A percentile compares a stretch with the other conserved stretches of the same genome.
These are phyloP conservation scores for Eledona agricola DNA, from an alignment of 2,888 invertebrate species.

Conservation along the genomic window DNA sequence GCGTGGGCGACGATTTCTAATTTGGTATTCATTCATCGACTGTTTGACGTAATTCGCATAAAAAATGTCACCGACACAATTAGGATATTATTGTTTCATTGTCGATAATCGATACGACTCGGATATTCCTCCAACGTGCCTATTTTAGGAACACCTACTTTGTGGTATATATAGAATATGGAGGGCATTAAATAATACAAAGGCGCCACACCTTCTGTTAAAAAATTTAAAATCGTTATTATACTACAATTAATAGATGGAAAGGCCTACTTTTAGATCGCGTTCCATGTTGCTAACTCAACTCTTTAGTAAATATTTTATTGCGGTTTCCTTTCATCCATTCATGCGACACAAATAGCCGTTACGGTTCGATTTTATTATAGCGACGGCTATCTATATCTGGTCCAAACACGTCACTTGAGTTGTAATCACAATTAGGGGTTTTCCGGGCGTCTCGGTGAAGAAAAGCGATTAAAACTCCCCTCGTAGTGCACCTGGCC, in stretches of 20 bases:
- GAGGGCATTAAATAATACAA: constrained; percentile 5
- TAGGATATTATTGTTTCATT: constrained; percentile 8
- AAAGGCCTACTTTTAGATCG: constrained; percentile 12
- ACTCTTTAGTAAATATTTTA: constrained; percentile 25
- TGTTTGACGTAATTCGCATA: constrained; percentile 1
- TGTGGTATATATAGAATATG: constrained; percentile 5
- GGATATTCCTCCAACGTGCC: background rate
- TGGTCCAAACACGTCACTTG: constrained; percentile 18
- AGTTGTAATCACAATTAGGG: no score
- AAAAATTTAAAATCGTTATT: constrained; percentile 15
- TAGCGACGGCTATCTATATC: constrained; percentile 10
- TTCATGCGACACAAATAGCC: constrained; percentile 18
- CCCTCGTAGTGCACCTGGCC: no score
- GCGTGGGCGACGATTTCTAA: no score
- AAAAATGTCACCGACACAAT: constrained; percentile 9
- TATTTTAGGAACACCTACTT: constrained; percentile 9
- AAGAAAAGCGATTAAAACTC: no score
- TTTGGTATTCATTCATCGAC: constrained; percentile 3
- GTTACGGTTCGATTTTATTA: constrained; percentile 10
- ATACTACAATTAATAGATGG: constrained; percentile 3
- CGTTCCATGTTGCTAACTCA: constrained; percentile 7
- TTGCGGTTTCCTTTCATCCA: constrained; percentile 8
- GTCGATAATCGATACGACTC: background rate
- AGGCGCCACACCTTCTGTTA: constrained; percentile 6
- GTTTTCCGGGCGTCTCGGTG: no score